Evolutionary conservation across 1,140 invertebrate species (phyloP).

Genomic region (Bombus haemorrhoidalis): DNA sequence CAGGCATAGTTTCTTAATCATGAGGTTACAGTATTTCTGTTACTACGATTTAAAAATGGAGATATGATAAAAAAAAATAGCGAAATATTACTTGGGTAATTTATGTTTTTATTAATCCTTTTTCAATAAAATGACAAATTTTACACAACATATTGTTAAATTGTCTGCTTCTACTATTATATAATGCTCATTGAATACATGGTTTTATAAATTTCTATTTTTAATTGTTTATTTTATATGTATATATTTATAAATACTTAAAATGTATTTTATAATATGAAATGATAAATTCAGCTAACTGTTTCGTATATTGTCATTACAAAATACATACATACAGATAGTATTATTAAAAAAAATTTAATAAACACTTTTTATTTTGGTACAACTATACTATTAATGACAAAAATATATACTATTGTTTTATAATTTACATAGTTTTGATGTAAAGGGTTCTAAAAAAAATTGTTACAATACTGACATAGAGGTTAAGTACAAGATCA

Average conservation of each 20-base stretch:
- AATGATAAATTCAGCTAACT: background rate
- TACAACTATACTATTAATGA: background rate
- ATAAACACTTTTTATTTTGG: background rate
- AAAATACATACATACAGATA: background rate
- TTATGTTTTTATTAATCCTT: slow-evolving; percentile 77
- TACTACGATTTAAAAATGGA: slow-evolving; percentile 53
- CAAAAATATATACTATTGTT: background rate
- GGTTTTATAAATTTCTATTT: background rate
- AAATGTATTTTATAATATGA: background rate
- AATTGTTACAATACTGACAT: slow-evolving; percentile 10
- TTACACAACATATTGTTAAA: slow-evolving; percentile 21
- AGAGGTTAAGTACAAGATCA: slow-evolving; percentile 27
- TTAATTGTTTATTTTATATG: background rate
- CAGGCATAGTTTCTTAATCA: slow-evolving; percentile 38
- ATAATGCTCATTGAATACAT: background rate
- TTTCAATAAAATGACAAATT: slow-evolving; percentile 74
- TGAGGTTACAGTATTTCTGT: slow-evolving; percentile 67
- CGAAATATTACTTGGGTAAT: slow-evolving; percentile 68
- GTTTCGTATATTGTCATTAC: background rate
- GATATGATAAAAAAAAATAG: slow-evolving; percentile 66
- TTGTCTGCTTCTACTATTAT: background rate
- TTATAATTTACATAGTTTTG: background rate
- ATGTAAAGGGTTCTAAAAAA: background rate
- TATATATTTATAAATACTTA: background rate
- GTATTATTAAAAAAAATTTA: background rate